Conservation (phyloP, 2,888 invertebrate species). For the Saturnia pavonia region DNA sequence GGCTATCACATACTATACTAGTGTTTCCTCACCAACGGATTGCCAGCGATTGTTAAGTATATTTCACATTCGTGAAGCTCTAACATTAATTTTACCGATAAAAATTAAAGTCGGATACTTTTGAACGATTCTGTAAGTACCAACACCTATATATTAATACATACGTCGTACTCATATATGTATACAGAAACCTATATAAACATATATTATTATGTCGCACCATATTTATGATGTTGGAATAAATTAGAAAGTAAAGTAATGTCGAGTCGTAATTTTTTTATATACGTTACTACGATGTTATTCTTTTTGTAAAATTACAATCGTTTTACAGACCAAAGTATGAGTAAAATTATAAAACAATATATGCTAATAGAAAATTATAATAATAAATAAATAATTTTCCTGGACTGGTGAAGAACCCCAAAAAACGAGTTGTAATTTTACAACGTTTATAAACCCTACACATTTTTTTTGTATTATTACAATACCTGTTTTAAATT, state of each 20-base stretch:
- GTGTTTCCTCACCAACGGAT: not conserved
- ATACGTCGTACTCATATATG: not conserved
- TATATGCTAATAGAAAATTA: too few relatives aligned
- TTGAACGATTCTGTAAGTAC: not conserved
- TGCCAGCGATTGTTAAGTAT: not conserved
- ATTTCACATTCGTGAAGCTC: too few relatives aligned
- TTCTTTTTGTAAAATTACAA: too few relatives aligned
- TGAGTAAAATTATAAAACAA: too few relatives aligned
- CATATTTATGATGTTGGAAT: not conserved
- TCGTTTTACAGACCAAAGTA: too few relatives aligned
- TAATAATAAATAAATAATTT: too few relatives aligned
- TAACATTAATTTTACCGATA: not conserved
- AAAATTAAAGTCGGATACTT: not conserved
- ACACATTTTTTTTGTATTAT: too few relatives aligned
- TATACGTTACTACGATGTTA: too few relatives aligned
- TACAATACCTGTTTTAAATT: too few relatives aligned
- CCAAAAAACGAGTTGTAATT: too few relatives aligned
- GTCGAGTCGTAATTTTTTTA: not conserved
- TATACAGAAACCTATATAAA: not conserved
- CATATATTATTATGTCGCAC: not conserved
- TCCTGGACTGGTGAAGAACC: too few relatives aligned
- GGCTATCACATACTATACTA: not conserved
- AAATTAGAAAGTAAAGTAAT: not conserved
- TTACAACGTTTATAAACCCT: too few relatives aligned
- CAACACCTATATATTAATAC: not conserved